Evolutionary conservation across 2,797 vertebrate genomes (phyloP).

Genomic region (Clarias pachynema): DNA sequence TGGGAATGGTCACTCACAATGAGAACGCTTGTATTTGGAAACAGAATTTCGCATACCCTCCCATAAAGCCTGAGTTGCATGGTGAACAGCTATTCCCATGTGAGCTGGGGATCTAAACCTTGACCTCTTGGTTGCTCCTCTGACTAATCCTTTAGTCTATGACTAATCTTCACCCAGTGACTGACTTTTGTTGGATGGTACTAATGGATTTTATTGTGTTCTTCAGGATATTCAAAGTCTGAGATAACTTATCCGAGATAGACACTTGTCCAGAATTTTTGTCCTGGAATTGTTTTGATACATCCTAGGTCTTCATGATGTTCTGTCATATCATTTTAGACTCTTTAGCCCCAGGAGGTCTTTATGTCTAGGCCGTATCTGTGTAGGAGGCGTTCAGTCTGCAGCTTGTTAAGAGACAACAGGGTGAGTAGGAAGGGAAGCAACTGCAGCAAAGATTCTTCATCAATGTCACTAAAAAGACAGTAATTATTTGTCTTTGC

Average conservation of each 20-base stretch:
- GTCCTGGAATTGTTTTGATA: neutral
- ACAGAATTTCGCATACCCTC: neutral
- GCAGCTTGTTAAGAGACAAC: constrained; percentile 19
- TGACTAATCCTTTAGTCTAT: too few relatives aligned
- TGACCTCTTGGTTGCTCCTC: constrained; percentile 6
- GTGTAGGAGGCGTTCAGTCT: constrained; percentile 32
- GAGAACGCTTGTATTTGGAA: neutral
- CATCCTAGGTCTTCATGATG: neutral
- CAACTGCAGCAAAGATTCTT: constrained; percentile 9
- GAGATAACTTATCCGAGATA: neutral
- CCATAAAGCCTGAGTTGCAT: neutral
- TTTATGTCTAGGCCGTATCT: constrained; percentile 25
- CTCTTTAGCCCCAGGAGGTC: constrained; percentile 18
- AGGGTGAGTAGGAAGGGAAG: constrained; percentile 12
- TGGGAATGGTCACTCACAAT: neutral
- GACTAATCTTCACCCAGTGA: neutral
- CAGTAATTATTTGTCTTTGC: constrained; percentile 35
- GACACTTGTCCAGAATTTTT: neutral
- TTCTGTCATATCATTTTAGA: neutral
- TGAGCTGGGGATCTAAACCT: neutral
- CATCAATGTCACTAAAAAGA: constrained; percentile 29
- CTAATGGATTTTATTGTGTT: neutral
- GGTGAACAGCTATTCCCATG: neutral
- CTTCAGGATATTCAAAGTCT: neutral
- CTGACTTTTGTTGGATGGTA: neutral